phyloP scores from a whole-genome alignment of 1,140 invertebrate genomes.

The Macrobrachium rosenbergii region DNA sequence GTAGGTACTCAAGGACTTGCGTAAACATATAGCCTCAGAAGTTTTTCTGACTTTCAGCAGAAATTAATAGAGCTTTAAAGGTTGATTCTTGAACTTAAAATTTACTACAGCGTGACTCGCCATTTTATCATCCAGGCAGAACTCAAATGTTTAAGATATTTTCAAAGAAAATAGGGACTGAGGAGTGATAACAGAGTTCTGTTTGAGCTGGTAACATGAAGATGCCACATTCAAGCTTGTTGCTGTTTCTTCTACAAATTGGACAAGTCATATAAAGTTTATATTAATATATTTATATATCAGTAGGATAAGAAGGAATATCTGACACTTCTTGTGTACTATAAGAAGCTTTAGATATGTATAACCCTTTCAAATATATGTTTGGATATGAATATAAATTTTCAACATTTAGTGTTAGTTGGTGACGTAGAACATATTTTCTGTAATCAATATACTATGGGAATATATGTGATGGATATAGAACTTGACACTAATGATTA shows the following conservation, averaged over 20 bases:
- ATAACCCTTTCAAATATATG: slow-evolving; percentile 4
- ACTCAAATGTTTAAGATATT: too few species aligned
- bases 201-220: neutral
- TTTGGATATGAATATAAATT: slow-evolving; percentile 7
- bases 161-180: neutral
- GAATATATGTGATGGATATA: too few species aligned
- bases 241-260: slow-evolving; percentile 50
- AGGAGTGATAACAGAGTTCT: neutral
- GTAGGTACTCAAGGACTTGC: too few species aligned
- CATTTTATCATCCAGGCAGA: too few species aligned
- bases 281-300: slow-evolving; percentile 53
- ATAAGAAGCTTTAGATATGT: slow-evolving; percentile 35
- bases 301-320: slow-evolving; percentile 45
- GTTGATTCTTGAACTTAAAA: too few species aligned
- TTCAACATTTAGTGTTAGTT: slow-evolving; percentile 24
- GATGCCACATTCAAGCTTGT: neutral
- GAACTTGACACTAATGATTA: too few species aligned
- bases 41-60: too few species aligned
- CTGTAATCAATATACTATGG: too few species aligned
- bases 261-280: slow-evolving; percentile 62
- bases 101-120: too few species aligned
- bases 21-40: too few species aligned
- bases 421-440: neutral
- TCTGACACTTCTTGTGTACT: slow-evolving; percentile 31
- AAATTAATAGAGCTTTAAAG: too few species aligned